Evolutionary conservation across 2,888 invertebrate genomes (phyloP).

Genomic region (Gari tellinella): DNA sequence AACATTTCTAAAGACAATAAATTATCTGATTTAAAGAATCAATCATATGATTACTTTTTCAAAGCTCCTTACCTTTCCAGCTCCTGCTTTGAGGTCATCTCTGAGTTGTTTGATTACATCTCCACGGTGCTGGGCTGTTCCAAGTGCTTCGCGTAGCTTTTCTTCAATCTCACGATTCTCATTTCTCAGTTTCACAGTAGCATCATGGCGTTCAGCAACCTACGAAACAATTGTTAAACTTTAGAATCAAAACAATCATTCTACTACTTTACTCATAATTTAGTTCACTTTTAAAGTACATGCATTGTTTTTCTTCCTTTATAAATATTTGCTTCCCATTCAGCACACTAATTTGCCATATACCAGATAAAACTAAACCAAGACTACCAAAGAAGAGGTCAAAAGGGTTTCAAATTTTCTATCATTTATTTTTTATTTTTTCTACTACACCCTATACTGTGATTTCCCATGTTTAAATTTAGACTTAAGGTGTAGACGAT

Average conservation of each 20-base stretch:
- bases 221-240: slow-evolving; percentile 35
- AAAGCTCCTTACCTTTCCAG: slow-evolving; percentile 60
- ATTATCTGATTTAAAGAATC: too few species aligned
- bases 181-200: slow-evolving; percentile 75
- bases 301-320: neutral
- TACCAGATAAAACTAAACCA: too few species aligned
- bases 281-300: neutral
- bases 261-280: neutral
- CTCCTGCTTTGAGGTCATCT: slow-evolving; percentile 77
- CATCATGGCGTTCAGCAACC: slow-evolving; percentile 82
- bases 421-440: too few species aligned
- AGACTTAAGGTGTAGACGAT: too few species aligned
- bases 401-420: too few species aligned
- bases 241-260: neutral
- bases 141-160: slow-evolving; percentile 78
- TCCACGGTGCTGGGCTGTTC: slow-evolving; percentile 77
- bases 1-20: too few species aligned
- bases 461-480: too few species aligned
- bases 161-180: slow-evolving; percentile 80
- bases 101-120: slow-evolving; percentile 79
- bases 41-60: too few species aligned
- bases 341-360: too few species aligned
- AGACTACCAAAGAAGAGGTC: too few species aligned
- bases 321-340: too few species aligned
- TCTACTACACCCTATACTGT: too few species aligned